Base-by-base conservation (phyloP, 1,140 invertebrate species). In the Macrocentrus cingulum region DNA sequence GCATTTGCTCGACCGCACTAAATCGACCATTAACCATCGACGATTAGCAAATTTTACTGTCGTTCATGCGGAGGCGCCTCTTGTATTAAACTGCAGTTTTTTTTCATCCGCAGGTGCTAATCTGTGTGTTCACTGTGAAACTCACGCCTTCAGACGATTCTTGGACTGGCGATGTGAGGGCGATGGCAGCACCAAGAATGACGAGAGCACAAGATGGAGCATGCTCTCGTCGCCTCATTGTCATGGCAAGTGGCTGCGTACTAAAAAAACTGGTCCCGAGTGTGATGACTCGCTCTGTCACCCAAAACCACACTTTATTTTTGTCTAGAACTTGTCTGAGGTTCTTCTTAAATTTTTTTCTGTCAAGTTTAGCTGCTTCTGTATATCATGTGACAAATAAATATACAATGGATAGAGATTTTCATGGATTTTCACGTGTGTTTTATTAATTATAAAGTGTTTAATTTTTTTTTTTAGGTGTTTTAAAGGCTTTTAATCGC, bases 181-280 rank as follows among this genome's bases (percentile, higher is more conserved):
- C 2, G 89, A 91, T 69, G 83, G 82, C 19, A 88, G 89, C 1
- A 83, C 88, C 20, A 81, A 86, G 16, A n/a, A n/a, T n/a, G 87
- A 84, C 1, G 84, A 86, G 64, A 81, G 84, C 52, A 91, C 90
- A 13, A 81, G 90, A 32, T 93, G 89, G 85, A 87, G 86, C 49
- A 87, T 89, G 32, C 80, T 92, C 13, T 84, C 88, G 13, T 85
- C 86, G 25, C 86, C 88, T 7, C 88, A 89, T 61, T 93, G 91
- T 74, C 89, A 90, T 64, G 91, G 91, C 29, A 90, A 92, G 72
- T 93, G 91, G 91, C 72, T 89, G n/a, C 84, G 88, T 15, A 79
- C 86, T 8, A 82, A 82, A 49, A 72, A 69, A 54, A 77, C 84
- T 13, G 83, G 80, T 50, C 79, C 73, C 7, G 84, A 84, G 65